Evolutionary conservation across 2,797 vertebrate genomes (phyloP).

Genomic region (Falco rusticolus): DNA sequence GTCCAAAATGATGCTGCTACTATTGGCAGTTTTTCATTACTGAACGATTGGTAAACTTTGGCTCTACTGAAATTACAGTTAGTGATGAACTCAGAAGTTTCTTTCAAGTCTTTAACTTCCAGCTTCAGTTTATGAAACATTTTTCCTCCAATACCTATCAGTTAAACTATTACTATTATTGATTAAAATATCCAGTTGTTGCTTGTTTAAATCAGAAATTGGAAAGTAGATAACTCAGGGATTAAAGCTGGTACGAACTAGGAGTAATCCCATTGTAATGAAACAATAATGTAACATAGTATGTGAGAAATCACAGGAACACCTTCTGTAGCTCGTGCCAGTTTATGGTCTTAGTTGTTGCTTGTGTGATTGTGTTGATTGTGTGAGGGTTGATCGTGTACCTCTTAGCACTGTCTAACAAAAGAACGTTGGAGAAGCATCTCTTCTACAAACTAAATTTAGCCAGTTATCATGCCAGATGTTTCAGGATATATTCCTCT

Average conservation of each 20-base stretch:
- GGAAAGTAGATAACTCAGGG: background rate
- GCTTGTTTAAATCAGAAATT: background rate
- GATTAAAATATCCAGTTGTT: background rate
- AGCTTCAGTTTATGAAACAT: background rate
- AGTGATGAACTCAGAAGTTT: background rate
- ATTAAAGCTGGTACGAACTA: background rate
- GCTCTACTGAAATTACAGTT: background rate
- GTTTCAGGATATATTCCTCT: background rate
- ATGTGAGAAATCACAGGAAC: background rate
- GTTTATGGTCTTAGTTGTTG: background rate
- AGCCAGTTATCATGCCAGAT: background rate
- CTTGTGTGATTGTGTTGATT: no score
- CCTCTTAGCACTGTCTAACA: background rate
- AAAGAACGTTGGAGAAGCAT: background rate
- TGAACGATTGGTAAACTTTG: background rate
- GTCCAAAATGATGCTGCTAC: background rate
- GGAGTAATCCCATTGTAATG: background rate
- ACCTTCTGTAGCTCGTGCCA: background rate
- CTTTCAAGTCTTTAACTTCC: background rate
- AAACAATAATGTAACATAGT: background rate
- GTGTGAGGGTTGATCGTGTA: background rate
- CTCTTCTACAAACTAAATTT: background rate
- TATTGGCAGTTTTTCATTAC: background rate
- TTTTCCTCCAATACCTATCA: background rate
- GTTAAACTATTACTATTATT: background rate